Conservation (phyloP, 1,140 invertebrate genomes). For the Helicoverpa armigera region DNA sequence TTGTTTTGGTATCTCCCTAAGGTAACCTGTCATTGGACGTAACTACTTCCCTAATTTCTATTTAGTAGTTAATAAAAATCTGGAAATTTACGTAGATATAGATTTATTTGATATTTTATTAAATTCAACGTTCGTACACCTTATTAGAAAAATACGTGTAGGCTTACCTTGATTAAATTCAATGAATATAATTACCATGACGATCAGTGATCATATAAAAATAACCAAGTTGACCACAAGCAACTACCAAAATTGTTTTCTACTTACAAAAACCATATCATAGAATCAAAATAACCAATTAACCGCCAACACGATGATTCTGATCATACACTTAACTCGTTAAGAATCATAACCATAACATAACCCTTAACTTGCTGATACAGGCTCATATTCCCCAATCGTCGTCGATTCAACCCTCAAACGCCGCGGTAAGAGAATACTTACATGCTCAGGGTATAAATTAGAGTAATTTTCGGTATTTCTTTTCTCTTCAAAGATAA, state of each 20-base stretch:
- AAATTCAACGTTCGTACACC: too few relatives aligned
- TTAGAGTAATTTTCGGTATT: conserved; percentile 65
- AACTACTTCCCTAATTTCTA: neutral
- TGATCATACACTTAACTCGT: neutral
- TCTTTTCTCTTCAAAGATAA: conserved; percentile 64
- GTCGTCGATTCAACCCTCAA: conserved; percentile 14
- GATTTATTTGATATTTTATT: neutral
- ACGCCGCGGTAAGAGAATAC: conserved; percentile 19
- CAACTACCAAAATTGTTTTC: too few relatives aligned
- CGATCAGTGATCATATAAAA: too few relatives aligned
- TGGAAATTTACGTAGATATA: neutral
- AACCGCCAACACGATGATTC: neutral
- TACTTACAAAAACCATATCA: neutral
- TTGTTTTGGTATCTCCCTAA: conserved; percentile 45
- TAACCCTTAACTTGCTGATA: conserved; percentile 9
- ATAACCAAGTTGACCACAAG: too few relatives aligned
- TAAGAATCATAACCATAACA: neutral
- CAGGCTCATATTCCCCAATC: neutral
- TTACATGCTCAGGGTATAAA: conserved; percentile 56
- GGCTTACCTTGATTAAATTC: too few relatives aligned
- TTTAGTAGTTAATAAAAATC: conserved; percentile 30
- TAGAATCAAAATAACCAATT: neutral
- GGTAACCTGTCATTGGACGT: conserved; percentile 43
- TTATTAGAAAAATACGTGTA: too few relatives aligned
- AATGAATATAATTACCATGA: neutral